Conservation (phyloP, 2,888 invertebrate genomes). For the Clostera curtula region DNA sequence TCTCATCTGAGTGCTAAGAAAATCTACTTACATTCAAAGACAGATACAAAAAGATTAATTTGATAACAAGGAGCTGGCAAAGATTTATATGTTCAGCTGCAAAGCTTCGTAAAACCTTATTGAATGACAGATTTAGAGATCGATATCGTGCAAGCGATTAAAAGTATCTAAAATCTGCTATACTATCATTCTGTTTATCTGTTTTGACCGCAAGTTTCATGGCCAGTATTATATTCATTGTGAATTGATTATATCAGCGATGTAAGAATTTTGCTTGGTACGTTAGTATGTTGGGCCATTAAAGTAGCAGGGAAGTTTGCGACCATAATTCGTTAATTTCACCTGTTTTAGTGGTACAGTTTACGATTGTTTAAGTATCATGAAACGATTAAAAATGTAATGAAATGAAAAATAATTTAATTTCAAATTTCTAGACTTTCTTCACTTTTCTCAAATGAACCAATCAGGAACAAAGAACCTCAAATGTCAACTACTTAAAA, state of each 20-base stretch:
- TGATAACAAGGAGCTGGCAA: too few species aligned
- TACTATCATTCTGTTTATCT: slow-evolving; percentile 35
- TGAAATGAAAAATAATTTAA: too few species aligned
- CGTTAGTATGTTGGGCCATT: slow-evolving; percentile 11
- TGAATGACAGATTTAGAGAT: slow-evolving; percentile 20
- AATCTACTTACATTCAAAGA: too few species aligned
- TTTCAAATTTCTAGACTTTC: too few species aligned
- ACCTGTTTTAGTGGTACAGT: background rate
- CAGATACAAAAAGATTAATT: too few species aligned
- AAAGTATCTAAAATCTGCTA: slow-evolving; percentile 25
- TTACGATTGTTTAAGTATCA: too few species aligned
- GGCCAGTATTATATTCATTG: slow-evolving; percentile 23
- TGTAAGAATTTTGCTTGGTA: slow-evolving; percentile 25
- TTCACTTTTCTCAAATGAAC: too few species aligned
- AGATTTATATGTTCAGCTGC: slow-evolving; percentile 17
- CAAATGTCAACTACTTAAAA: too few species aligned
- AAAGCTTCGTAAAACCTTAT: slow-evolving; percentile 13
- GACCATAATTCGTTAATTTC: too few species aligned
- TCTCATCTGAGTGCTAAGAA: too few species aligned
- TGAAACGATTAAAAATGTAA: too few species aligned
- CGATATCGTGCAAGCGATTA: slow-evolving; percentile 23
- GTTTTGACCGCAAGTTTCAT: slow-evolving; percentile 47
- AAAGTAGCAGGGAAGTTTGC: slow-evolving; percentile 3
- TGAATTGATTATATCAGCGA: slow-evolving; percentile 35
- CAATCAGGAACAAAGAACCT: too few species aligned